phyloP scores from a whole-genome alignment of 2,888 invertebrate genomes.

The Mesorhabditis sp. region DNA sequence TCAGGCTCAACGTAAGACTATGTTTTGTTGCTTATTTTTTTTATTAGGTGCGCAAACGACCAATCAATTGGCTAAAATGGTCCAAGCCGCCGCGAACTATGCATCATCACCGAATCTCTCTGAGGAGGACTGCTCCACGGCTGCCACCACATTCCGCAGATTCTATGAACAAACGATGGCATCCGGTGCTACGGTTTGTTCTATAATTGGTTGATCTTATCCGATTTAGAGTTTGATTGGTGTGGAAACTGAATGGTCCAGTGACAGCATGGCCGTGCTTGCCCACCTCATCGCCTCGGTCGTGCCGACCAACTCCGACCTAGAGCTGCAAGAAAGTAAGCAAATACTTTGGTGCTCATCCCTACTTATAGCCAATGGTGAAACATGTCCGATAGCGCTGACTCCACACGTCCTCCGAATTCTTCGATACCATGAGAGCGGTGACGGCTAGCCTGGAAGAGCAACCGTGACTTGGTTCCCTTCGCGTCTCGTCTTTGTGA shows the following conservation, averaged over 20 bases:
- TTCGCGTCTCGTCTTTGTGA: too few species aligned
- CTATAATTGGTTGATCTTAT: neutral
- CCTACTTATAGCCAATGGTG: neutral
- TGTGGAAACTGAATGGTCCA: constrained; percentile 1
- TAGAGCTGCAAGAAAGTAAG: neutral
- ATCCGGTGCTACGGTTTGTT: neutral
- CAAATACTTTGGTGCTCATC: neutral
- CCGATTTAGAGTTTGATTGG: neutral
- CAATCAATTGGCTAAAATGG: neutral
- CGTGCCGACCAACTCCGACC: neutral
- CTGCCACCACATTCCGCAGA: neutral
- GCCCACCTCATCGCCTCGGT: neutral
- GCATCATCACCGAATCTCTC: neutral
- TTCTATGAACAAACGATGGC: neutral
- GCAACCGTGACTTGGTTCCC: too few species aligned
- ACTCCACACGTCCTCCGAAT: neutral
- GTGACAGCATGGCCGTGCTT: neutral
- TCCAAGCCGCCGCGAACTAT: neutral
- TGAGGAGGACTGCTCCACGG: constrained; percentile 5
- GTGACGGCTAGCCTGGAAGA: too few species aligned
- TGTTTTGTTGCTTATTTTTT: neutral
- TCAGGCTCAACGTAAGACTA: neutral
- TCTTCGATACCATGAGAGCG: neutral
- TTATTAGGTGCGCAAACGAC: neutral
- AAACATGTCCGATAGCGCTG: neutral